phyloP scores from a whole-genome alignment of 2,113 vertebrate genomes.

The Axis porcinus region DNA sequence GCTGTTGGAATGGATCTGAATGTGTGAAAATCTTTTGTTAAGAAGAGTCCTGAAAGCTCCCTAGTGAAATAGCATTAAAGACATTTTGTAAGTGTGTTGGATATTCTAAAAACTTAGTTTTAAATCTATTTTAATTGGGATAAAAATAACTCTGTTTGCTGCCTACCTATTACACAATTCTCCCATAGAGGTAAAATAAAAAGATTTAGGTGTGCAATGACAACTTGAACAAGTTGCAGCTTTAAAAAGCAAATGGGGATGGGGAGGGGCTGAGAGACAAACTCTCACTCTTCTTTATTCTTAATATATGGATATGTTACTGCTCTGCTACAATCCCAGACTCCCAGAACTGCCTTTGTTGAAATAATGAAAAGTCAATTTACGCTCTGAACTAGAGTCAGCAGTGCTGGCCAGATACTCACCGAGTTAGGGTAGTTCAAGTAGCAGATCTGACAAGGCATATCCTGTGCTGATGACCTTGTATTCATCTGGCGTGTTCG shows the following conservation, averaged over 20 bases:
- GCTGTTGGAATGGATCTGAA: background rate
- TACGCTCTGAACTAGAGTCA: background rate
- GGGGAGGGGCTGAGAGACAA: background rate
- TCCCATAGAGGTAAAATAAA: background rate
- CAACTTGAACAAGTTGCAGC: background rate
- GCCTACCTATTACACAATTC: background rate
- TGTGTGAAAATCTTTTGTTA: slow-evolving; percentile 11
- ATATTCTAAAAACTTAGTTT: background rate
- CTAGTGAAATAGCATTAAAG: background rate
- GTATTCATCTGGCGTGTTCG: slow-evolving; percentile 98
- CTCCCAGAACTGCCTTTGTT: background rate
- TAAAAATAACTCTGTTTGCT: background rate
- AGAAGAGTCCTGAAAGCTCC: background rate
- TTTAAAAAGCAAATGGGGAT: background rate
- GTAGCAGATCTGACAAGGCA: slow-evolving; percentile 99
- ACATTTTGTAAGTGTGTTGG: background rate
- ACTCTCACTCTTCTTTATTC: background rate
- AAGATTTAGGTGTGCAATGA: background rate
- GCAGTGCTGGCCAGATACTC: slow-evolving; percentile 77
- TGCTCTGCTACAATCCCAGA: background rate
- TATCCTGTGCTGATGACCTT: slow-evolving; percentile 97
- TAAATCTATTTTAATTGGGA: background rate
- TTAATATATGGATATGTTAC: background rate
- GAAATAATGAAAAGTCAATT: slow-evolving; percentile 41
- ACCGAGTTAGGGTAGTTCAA: slow-evolving; percentile 99